Base-by-base conservation (phyloP, 2,888 invertebrate species). In the Steinernema carpocapsae region DNA sequence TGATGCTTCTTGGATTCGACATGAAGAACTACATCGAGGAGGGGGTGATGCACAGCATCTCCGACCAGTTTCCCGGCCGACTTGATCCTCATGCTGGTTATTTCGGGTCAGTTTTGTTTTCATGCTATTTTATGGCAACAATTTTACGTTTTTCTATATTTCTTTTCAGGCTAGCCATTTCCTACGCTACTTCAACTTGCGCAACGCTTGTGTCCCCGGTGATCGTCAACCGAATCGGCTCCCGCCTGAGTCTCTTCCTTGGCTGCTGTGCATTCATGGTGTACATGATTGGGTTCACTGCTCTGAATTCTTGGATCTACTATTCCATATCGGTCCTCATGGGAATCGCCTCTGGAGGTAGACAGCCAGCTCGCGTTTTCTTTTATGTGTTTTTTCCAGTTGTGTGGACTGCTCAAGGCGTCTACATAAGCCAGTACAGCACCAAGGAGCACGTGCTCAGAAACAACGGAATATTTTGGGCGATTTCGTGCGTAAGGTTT, bases 21-120 rank as follows among this genome's bases (percentile, higher is more conserved):
- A 64, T 64, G 64, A 64, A 64, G 64, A 64, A 64, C 64, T 64
- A 32, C n/a, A 29, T 64, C 19, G 64, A 64, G n/a, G 64, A 64
- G 26, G 64, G 64, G 1, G 29, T 64, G 17, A 64, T 64, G 17
- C 64, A 64, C 64, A 64, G 64, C 32, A 64, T 64, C 32, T 26
- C 64, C 19, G 64, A 64, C 2, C 64, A 64, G 37, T 64, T 32
- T 32, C 64, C 64, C 26, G 64, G 64, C 22, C 64, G 64, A 2
- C 29, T 64, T 26, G 64, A 64, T 64, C 64, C 64, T 17, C 64
- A 64, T 64, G 64, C 64, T 32, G 64, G 64, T 1, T 64, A 64
- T 32, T 64, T 29, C 19, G 64, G 64, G 64, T 64, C 4, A 56
- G 56, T 43, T 43, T 43, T 7, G 7, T 14, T 43, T 43, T 43